Percentiles rank a stretch among this genome's conserved stretches.
phyloP scores from a whole-genome alignment of 1,140 invertebrate species.

The Cherax destructor region DNA sequence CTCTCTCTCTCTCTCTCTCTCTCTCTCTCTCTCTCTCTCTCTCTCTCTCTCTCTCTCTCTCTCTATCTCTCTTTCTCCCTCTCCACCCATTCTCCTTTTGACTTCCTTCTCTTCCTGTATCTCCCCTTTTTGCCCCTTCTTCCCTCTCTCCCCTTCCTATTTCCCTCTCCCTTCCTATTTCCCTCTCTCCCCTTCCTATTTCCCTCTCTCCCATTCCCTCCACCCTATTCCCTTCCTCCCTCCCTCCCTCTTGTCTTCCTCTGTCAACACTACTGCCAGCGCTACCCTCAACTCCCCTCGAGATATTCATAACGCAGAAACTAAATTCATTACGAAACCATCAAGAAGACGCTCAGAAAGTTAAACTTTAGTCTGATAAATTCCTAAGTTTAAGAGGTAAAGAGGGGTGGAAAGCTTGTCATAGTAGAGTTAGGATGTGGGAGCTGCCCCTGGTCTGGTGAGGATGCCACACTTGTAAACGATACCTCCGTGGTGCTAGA shows the following conservation, averaged over 20 bases:
- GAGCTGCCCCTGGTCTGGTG: no score
- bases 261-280: background rate
- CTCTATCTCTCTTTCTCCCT: no score
- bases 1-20: background rate
- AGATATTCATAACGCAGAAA: constrained; percentile 36
- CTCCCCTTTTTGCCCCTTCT: no score
- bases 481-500: no score
- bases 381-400: constrained; percentile 26
- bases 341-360: constrained; percentile 2
- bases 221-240: background rate
- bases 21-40: background rate
- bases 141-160: no score
- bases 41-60: constrained; percentile 8
- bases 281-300: background rate
- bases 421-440: background rate
- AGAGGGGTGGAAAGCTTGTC: constrained; percentile 8
- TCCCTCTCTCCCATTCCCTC: no score
- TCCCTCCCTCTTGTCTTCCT: background rate
- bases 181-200: no score
- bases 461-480: no score
- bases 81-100: no score
- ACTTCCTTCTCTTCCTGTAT: no score
- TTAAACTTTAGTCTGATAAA: constrained; percentile 24
- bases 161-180: no score
- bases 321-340: constrained; percentile 43